Evolutionary conservation across 1,140 invertebrate genomes (phyloP).

Genomic region (Diabrotica virgifera): DNA sequence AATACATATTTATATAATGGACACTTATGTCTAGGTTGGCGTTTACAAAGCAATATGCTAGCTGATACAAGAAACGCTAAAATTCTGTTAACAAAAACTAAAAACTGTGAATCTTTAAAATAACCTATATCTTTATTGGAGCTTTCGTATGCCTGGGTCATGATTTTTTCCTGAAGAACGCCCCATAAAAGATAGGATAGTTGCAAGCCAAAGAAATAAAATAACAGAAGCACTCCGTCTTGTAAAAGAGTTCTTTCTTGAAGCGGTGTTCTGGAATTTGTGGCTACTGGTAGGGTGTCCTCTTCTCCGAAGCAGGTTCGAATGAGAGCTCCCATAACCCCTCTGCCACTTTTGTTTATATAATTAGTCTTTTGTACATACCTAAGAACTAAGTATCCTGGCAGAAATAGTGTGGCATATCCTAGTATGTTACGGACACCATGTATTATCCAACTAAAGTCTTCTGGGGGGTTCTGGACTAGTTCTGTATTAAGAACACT

Average conservation of each 20-base stretch:
- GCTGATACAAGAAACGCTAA: slow-evolving; percentile 77
- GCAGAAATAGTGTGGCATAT: slow-evolving; percentile 85
- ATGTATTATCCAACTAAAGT: slow-evolving; percentile 74
- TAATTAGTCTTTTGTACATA: slow-evolving; percentile 80
- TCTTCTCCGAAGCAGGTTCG: slow-evolving; percentile 63
- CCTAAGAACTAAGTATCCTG: slow-evolving; percentile 80
- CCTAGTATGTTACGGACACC: slow-evolving; percentile 78
- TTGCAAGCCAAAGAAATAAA: slow-evolving; percentile 88
- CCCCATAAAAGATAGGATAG: slow-evolving; percentile 92
- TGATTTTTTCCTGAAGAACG: slow-evolving; percentile 89
- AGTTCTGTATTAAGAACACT: slow-evolving; percentile 28
- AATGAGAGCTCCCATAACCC: slow-evolving; percentile 55
- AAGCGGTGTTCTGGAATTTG: slow-evolving; percentile 33
- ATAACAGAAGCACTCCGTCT: slow-evolving; percentile 60
- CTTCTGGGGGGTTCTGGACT: slow-evolving; percentile 32
- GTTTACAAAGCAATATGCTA: slow-evolving; percentile 52
- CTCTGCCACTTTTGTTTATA: slow-evolving; percentile 73
- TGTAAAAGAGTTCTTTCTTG: slow-evolving; percentile 51
- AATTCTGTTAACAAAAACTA: slow-evolving; percentile 92
- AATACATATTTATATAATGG: slow-evolving; percentile 96
- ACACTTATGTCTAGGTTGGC: slow-evolving; percentile 71
- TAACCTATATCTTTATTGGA: slow-evolving; percentile 58
- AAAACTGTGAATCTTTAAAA: slow-evolving; percentile 91
- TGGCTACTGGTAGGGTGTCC: slow-evolving; percentile 44
- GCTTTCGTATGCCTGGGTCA: slow-evolving; percentile 76